Evolutionary conservation across 2,888 invertebrate genomes (phyloP).

Genomic region (Endomychus coccineus): DNA sequence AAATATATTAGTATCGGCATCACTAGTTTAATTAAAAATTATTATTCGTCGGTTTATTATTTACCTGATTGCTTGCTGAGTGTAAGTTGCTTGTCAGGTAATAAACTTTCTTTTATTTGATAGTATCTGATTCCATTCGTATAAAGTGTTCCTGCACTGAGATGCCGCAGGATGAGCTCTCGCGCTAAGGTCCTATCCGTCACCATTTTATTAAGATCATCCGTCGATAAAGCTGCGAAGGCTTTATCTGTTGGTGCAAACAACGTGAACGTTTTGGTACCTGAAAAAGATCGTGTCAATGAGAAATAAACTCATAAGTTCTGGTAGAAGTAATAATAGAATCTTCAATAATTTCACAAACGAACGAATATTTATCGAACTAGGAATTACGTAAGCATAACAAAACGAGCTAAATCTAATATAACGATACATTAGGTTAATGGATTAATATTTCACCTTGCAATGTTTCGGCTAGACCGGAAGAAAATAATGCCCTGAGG

Average conservation of each 20-base stretch:
- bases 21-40: too few relatives aligned
- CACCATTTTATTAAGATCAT: conserved; percentile 54
- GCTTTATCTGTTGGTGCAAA: conserved; percentile 81
- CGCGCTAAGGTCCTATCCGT: conserved; percentile 60
- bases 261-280: conserved; percentile 75
- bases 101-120: conserved; percentile 73
- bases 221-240: conserved; percentile 58
- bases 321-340: too few relatives aligned
- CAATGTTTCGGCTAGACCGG: conserved; percentile 69
- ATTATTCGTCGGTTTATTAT: too few relatives aligned
- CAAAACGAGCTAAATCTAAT: too few relatives aligned
- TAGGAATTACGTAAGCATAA: too few relatives aligned
- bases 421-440: too few relatives aligned
- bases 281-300: too few relatives aligned
- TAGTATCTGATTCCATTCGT: conserved; percentile 84
- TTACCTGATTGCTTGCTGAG: conserved; percentile 72
- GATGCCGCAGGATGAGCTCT: conserved; percentile 67
- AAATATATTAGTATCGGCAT: too few relatives aligned
- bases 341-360: too few relatives aligned
- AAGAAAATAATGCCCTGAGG: conserved; percentile 65
- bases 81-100: conserved; percentile 66
- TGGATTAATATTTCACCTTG: too few relatives aligned
- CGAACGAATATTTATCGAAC: too few relatives aligned
- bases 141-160: conserved; percentile 71
- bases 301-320: too few relatives aligned